These are phyloP conservation scores for Cryptotermes secundus DNA, from an alignment of 1,140 invertebrate genomes.

Conservation along the genomic window DNA sequence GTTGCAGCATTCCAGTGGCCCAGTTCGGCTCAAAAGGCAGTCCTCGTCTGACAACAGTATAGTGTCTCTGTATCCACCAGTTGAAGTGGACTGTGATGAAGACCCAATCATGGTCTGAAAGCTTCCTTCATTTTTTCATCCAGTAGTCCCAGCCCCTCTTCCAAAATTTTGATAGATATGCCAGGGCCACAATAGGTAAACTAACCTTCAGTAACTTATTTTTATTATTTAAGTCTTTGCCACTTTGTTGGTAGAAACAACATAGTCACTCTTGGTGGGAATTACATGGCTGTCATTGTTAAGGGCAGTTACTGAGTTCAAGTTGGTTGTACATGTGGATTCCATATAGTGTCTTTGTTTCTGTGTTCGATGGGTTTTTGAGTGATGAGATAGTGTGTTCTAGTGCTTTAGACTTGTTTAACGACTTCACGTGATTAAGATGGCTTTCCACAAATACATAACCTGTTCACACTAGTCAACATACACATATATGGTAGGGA, in stretches of 20 bases:
- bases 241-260: too few species aligned
- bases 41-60: slow-evolving; percentile 44
- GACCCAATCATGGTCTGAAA: slow-evolving; percentile 47
- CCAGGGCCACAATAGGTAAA: background rate
- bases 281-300: too few species aligned
- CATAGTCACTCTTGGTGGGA: too few species aligned
- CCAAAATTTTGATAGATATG: too few species aligned
- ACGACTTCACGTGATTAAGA: background rate
- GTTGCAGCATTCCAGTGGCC: background rate
- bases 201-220: background rate
- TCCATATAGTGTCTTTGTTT: too few species aligned
- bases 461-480: slow-evolving; percentile 11
- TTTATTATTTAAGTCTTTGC: too few species aligned
- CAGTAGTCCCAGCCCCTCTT: too few species aligned
- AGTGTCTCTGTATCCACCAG: slow-evolving; percentile 36
- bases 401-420: slow-evolving; percentile 7
- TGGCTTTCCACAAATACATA: too few species aligned
- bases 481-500: background rate
- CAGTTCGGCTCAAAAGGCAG: slow-evolving; percentile 42
- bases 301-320: too few species aligned
- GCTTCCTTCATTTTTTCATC: background rate
- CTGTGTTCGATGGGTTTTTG: too few species aligned
- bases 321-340: too few species aligned
- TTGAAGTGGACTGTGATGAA: slow-evolving; percentile 42
- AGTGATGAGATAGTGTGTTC: background rate